Conservation (phyloP, 2,113 vertebrate species). For the Elanoides forficatus region DNA sequence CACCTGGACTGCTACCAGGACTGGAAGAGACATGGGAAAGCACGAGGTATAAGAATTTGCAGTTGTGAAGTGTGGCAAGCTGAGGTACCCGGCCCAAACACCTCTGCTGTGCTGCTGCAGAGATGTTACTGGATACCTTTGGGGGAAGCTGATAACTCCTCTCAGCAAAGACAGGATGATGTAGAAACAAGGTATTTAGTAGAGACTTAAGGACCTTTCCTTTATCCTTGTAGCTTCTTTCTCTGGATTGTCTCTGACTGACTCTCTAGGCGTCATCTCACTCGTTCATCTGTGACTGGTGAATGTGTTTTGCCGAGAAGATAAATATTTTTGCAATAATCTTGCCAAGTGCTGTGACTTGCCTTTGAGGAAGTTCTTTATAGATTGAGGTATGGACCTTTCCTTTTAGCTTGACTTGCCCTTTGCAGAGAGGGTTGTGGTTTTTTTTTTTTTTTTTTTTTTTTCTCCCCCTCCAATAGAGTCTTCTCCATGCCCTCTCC, state of each 20-base stretch:
- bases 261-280: not conserved
- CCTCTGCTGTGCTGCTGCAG: not conserved
- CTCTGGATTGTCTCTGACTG: not conserved
- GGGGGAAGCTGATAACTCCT: not conserved
- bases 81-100: not conserved
- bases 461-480: not conserved
- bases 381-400: not conserved
- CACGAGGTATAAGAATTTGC: not conserved
- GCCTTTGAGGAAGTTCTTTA: not conserved
- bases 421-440: not conserved
- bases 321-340: conserved; percentile 21
- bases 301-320: conserved; percentile 15
- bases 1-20: not conserved
- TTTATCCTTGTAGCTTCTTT: not conserved
- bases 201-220: not conserved
- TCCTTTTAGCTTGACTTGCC: not conserved
- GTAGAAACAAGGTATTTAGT: not conserved
- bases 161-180: not conserved
- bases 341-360: conserved; percentile 17
- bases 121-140: not conserved
- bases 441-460: not conserved
- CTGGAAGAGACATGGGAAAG: not conserved
- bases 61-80: not conserved
- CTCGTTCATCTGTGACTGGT: not conserved
- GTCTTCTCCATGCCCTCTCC: not conserved